A percentile compares a stretch with the other conserved stretches of the same genome.
phyloP scores from a whole-genome alignment of 92 coral and sea anemone genomes.

The Bergia puertoricense region DNA sequence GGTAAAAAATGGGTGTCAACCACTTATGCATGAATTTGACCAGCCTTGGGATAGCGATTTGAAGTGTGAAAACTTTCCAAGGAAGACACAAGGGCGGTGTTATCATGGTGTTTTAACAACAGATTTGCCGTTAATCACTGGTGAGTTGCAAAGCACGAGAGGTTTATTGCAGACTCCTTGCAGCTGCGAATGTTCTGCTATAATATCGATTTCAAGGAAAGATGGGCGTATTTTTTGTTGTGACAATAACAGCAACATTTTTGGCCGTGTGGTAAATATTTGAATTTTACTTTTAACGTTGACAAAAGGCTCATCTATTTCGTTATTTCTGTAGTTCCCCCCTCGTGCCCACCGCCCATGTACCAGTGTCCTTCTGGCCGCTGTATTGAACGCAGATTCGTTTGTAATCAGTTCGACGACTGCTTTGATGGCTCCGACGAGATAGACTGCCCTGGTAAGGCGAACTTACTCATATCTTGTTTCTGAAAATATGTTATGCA shows the following conservation, averaged over 20 bases:
- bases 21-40: slow-evolving; percentile 16
- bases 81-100: not conserved
- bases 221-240: not conserved
- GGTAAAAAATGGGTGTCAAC: slow-evolving; percentile 13
- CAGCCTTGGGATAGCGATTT: slow-evolving; percentile 30
- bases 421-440: slow-evolving; percentile 34
- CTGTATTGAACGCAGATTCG: not conserved
- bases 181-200: not conserved
- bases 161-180: not conserved
- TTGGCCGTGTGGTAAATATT: not conserved
- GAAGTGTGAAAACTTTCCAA: slow-evolving; percentile 22
- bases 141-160: not conserved
- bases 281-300: not conserved
- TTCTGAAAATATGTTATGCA: too few species aligned
- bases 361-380: slow-evolving; percentile 18
- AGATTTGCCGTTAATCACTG: not conserved
- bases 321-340: not conserved
- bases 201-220: not conserved
- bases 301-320: not conserved
- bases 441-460: slow-evolving; percentile 9
- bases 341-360: slow-evolving; percentile 10
- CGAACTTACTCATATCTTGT: not conserved
- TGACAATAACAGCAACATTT: not conserved
- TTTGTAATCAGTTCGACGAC: slow-evolving; percentile 15
- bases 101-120: slow-evolving; percentile 13